Evolutionary conservation across 2,888 invertebrate species (phyloP), one percentile per base, ranked within the genome.

Genomic region (Ennomos erosarius): DNA sequence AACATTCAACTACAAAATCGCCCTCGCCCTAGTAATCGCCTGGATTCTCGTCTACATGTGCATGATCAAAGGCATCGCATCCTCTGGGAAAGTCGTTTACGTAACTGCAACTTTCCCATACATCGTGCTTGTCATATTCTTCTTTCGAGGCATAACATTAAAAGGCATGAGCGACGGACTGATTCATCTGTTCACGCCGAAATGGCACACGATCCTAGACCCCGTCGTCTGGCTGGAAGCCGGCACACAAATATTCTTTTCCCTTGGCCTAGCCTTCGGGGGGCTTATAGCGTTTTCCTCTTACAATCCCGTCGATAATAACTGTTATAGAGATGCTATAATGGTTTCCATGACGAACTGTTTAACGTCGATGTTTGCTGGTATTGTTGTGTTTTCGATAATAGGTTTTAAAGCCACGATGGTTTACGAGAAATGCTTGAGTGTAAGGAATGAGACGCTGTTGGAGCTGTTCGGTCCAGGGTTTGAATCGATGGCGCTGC

Each of bases 211-310:
- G 60, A 94, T 99, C 58, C 88, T 96, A 37, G 98, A 98, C 90
- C 99, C 99, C 9, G 97, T 98, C 0, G 99, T 99, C 0, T 99
- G 99, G 99, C 88, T 99, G 53, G 99, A 99, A 89, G 99, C 99
- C 0, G 99, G 99, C 1, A 99, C 99, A 0, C 99, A 99, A 85
- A 99, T 99, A 75, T 99, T 99, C 92, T 99, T 99, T 88, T 99
- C 98, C 0, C 94, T 99, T 62, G 99, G 99, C 9, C 90, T 99
- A 48, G 99, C 98, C 0, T 99, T 99, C 74, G 99, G 99, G 10
- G 99, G 99, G 9, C 92, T 99, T 38, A 99, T 99, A 63, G 99
- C 99, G 0, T 99, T 99, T 82, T 97, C 98, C 0, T 99, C 99
- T 0, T 99, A 99, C 89, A 99, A 99, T 87, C 98, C 98, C 0